Conservation (phyloP, 1,140 invertebrate species). For the Calycopis cecrops region DNA sequence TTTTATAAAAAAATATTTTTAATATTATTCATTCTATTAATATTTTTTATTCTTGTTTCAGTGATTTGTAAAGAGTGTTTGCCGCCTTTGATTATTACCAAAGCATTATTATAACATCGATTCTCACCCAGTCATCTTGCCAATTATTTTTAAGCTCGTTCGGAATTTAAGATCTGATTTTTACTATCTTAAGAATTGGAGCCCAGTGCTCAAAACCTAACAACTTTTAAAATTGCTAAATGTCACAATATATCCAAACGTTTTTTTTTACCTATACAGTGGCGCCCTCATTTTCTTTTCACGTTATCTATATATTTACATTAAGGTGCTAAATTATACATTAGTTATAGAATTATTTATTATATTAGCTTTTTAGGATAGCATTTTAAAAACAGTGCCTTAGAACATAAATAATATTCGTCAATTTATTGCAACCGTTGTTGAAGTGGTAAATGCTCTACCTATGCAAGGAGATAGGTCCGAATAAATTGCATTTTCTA, state of each 20-base stretch:
- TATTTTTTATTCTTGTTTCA: constrained; percentile 28
- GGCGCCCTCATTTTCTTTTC: too few relatives aligned
- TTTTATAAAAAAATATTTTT: too few relatives aligned
- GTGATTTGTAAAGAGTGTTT: constrained; percentile 29
- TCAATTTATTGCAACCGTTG: too few relatives aligned
- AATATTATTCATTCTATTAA: background rate
- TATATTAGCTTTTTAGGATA: background rate
- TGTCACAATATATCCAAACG: too few relatives aligned
- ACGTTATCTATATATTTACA: background rate
- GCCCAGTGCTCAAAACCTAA: too few relatives aligned
- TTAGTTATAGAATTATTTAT: constrained; percentile 9
- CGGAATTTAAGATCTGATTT: constrained; percentile 13
- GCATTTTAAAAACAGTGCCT: constrained; percentile 5
- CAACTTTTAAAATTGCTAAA: too few relatives aligned
- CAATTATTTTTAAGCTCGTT: constrained; percentile 17
- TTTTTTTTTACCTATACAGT: too few relatives aligned
- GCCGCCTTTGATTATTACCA: constrained; percentile 36
- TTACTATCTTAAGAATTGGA: constrained; percentile 11
- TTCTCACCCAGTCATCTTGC: constrained; percentile 23
- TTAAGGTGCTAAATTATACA: constrained; percentile 7
- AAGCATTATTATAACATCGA: constrained; percentile 37
- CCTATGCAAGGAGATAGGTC: too few relatives aligned
- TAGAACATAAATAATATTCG: background rate
- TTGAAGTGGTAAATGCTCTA: too few relatives aligned
- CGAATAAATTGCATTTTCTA: too few relatives aligned